Evolutionary conservation across 2,113 vertebrate species (phyloP), one percentile per base, ranked within the genome.

Genomic region (Periophthalmus modestus): DNA sequence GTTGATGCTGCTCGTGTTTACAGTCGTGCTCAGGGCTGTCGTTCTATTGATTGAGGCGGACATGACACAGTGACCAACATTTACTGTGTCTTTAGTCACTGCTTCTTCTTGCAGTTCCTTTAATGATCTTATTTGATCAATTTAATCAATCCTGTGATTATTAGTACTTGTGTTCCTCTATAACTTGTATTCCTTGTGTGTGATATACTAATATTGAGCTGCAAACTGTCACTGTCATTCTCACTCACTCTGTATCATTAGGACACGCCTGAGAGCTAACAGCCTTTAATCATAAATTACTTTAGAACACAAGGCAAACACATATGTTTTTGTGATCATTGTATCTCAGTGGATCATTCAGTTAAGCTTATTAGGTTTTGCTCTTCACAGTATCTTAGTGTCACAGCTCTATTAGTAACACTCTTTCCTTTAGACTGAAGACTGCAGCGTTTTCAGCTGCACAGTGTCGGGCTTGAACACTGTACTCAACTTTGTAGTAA

Each of bases 381-480:
- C 50, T 54, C 18, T n/a, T n/a, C 5, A 7, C 7, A n/a, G 1
- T 54, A 19, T 19, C 4, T 19, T 18, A 6, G 15, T n/a, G 50
- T 54, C 19, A n/a, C 28, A 23, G 54, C 69, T 71, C 43, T 66
- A 79, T 86, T 83, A 75, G 55, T 82, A 84, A 75, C 61, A 63
- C 77, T 71, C 82, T 71, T 87, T 87, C 74, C 66, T 83, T 39
- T 66, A 78, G 72, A 85, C 76, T 76, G 74, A 79, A 39, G 36
- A 39, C 65, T 80, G 67, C 23, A 16, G 24, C 34, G 21, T 76
- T 73, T 68, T 61, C 58, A 43, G 24, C 24, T 57, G 72, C 59
- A 66, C 59, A 23, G 61, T 39, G 59, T 12, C 33, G 33, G 6
- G 54, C 72, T 58, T 39, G 47, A 34, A 69, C 5, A 23, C 33